These are phyloP conservation scores for Corticium candelabrum DNA, from an alignment of 37 sponge, comb jelly and placozoan genomes.

Conservation along the genomic window DNA sequence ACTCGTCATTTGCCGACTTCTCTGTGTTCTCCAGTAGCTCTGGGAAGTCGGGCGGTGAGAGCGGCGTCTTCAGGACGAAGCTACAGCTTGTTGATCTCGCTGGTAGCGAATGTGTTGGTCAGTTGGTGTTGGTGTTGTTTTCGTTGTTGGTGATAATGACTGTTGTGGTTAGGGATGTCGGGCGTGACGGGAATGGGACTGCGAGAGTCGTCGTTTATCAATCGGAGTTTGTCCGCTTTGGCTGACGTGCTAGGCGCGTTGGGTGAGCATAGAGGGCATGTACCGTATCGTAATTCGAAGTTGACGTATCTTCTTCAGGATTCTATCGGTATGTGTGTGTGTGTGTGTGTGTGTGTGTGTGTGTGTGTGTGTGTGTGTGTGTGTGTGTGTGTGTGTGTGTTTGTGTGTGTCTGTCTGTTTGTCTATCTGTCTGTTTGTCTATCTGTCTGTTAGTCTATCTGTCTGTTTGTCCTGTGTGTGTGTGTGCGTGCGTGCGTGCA, in stretches of 20 bases:
- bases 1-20: background rate
- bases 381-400: conserved; percentile 30
- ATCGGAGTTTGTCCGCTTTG: conserved; percentile 7
- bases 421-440: too few species aligned
- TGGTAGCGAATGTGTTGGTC: conserved; percentile 65
- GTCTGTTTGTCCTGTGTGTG: too few species aligned
- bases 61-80: conserved; percentile 19
- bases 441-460: too few species aligned
- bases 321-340: conserved; percentile 6
- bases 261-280: conserved; percentile 34
- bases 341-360: background rate
- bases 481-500: conserved; percentile 7
- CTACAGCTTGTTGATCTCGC: conserved; percentile 69
- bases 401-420: too few species aligned
- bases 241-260: conserved; percentile 47
- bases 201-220: conserved; percentile 26
- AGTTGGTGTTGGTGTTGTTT: background rate
- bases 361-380: conserved; percentile 31
- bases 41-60: background rate
- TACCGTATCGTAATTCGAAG: conserved; percentile 56
- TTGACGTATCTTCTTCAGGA: conserved; percentile 22
- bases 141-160: background rate
- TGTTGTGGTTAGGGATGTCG: conserved; percentile 14
- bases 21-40: background rate
- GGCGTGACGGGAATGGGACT: conserved; percentile 35